Evolutionary conservation across 2,888 invertebrate genomes (phyloP), one percentile per base, ranked within the genome.

Genomic region (Cryptosula pallasiana): DNA sequence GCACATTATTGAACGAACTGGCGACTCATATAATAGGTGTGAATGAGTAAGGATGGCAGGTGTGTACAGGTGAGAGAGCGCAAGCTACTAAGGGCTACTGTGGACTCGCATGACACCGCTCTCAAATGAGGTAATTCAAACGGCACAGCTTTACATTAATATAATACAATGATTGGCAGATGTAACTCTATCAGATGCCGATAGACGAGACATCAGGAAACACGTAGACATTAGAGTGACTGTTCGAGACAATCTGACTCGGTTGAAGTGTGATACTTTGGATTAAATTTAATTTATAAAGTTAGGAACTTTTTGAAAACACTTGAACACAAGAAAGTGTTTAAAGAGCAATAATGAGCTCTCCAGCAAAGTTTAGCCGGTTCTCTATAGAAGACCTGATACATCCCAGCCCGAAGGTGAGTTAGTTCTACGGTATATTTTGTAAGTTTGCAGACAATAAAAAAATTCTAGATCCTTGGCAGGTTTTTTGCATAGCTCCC

Each of bases 51-150:
- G 9, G 13, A 63, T 63, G 63, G 63, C 63, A 63, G 63, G 63
- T 63, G 32, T 34, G 63, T 3, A 32, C 2, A 34, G 29, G 63
- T 34, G 2, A 27, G 45, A 45, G 45, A 45, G 45, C 9, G 45
- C 9, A 5, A 20, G 20, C 45, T 25, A 5, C 45, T 25, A 5
- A 32, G 63, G 13, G 63, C 63, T 63, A 63, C 63, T 34, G 63
- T 63, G 32, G 32, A 63, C 25, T 3, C 9, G 27, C 27, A 34
- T 63, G 63, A 63, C 63, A 63, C 63, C 32, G n/a, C 63, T 27
- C 63, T 34, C 27, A 16, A 27, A 32, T 63, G 63, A 63, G 63
- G 63, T 63, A 63, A 63, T 63, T 63, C 25, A 63, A 63, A 63
- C 27, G 25, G 2, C 32, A 63, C 3, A 25, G 20, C 27, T 9